A percentile compares a stretch with the other conserved stretches of the same genome.
Conservation (phyloP, 2,113 vertebrate genomes). For the Triplophysa tibetana region DNA sequence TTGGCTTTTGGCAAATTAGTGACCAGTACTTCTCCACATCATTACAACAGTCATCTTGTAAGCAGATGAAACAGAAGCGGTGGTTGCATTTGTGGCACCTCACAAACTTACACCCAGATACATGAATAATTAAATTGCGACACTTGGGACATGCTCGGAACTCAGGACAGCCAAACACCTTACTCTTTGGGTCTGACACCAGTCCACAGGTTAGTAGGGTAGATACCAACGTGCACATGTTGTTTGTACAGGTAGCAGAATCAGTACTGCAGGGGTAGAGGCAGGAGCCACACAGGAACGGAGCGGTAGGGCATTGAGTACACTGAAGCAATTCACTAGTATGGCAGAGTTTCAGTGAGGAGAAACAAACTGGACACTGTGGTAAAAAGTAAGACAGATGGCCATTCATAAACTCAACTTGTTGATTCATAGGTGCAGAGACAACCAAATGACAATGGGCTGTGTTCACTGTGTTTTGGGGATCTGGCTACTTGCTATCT, state of each 20-base stretch:
- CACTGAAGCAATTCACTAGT: slow-evolving; percentile 51
- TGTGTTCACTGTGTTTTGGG: slow-evolving; percentile 27
- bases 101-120: slow-evolving; percentile 46
- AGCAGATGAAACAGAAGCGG: slow-evolving; percentile 53
- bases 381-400: neutral
- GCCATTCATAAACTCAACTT: neutral
- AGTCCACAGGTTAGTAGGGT: slow-evolving; percentile 47
- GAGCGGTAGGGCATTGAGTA: neutral
- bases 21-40: slow-evolving; percentile 2
- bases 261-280: slow-evolving; percentile 31
- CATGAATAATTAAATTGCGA: slow-evolving; percentile 52
- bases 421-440: neutral
- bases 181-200: slow-evolving; percentile 42
- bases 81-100: neutral
- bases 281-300: slow-evolving; percentile 28
- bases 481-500: neutral
- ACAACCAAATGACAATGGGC: neutral
- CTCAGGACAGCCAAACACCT: slow-evolving; percentile 39
- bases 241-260: slow-evolving; percentile 29
- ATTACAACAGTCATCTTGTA: slow-evolving; percentile 26
- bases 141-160: slow-evolving; percentile 57
- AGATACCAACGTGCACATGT: slow-evolving; percentile 26
- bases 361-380: slow-evolving; percentile 38
- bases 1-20: slow-evolving; percentile 25
- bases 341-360: neutral